These are phyloP conservation scores for Cydia strobilella DNA, from an alignment of 1,140 invertebrate species.

Conservation along the genomic window DNA sequence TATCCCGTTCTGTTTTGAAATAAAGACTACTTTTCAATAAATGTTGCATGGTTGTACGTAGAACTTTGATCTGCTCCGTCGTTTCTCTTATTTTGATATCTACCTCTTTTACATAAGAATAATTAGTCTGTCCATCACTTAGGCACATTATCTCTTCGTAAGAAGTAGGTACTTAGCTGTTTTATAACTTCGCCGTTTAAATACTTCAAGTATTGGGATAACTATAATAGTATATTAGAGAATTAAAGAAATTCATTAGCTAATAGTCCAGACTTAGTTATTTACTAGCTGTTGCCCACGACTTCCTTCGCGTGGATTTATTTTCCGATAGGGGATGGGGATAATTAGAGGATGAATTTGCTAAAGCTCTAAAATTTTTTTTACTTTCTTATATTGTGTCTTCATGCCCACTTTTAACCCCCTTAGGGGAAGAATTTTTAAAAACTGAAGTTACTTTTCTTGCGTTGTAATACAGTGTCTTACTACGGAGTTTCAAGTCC, in stretches of 20 bases:
- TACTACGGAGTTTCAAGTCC: too few relatives aligned
- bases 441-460: too few relatives aligned
- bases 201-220: too few relatives aligned
- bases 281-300: too few relatives aligned
- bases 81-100: neutral
- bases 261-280: neutral
- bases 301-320: too few relatives aligned
- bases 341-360: too few relatives aligned
- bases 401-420: too few relatives aligned
- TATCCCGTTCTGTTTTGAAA: slow-evolving; percentile 4
- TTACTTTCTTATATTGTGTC: too few relatives aligned
- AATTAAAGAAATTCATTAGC: neutral
- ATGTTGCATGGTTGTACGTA: slow-evolving; percentile 30
- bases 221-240: neutral
- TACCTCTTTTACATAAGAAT: neutral
- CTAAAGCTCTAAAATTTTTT: too few relatives aligned
- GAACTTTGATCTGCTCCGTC: slow-evolving; percentile 8
- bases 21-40: slow-evolving; percentile 15
- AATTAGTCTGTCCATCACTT: neutral
- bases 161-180: neutral
- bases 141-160: neutral
- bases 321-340: too few relatives aligned
- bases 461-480: too few relatives aligned
- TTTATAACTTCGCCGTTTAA: neutral
- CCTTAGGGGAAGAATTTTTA: too few relatives aligned